Percentiles rank a stretch among this genome's conserved stretches.
These are phyloP conservation scores for Macrobrachium nipponense DNA, from an alignment of 1,140 invertebrate species.

Conservation along the genomic window DNA sequence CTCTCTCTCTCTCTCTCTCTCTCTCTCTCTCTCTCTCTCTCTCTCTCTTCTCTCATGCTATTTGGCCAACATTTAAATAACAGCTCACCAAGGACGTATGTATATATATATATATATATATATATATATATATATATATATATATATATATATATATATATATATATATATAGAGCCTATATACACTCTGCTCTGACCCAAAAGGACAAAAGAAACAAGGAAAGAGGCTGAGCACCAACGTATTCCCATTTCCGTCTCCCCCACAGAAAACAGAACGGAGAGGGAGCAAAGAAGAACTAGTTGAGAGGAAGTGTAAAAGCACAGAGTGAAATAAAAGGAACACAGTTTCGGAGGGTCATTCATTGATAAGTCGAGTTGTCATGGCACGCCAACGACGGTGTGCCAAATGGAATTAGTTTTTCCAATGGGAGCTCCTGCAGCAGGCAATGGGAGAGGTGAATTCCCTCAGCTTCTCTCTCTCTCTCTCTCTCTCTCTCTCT, in stretches of 20 bases:
- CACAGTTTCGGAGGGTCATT: not conserved
- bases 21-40: too few relatives aligned
- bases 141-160: conserved; percentile 17
- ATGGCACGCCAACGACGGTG: conserved; percentile 6
- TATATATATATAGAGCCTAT: not conserved
- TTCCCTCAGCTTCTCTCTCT: conserved; percentile 2
- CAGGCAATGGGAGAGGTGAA: not conserved
- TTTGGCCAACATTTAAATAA: too few relatives aligned
- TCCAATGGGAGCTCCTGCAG: conserved; percentile 47
- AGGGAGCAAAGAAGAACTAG: not conserved
- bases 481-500: conserved; percentile 15
- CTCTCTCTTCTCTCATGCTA: too few relatives aligned
- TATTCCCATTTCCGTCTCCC: too few relatives aligned
- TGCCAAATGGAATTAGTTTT: conserved; percentile 58
- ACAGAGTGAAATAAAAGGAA: conserved; percentile 12
- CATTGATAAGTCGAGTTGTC: conserved; percentile 46
- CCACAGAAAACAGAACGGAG: conserved; percentile 11
- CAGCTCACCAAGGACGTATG: not conserved
- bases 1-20: too few relatives aligned
- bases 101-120: conserved; percentile 16
- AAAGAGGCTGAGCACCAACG: too few relatives aligned
- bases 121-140: conserved; percentile 20
- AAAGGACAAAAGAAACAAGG: not conserved
- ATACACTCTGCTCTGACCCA: not conserved
- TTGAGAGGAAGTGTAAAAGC: conserved; percentile 2